Base-by-base conservation (phyloP, 2,888 invertebrate genomes). In the Amphipyra tragopoginis region DNA sequence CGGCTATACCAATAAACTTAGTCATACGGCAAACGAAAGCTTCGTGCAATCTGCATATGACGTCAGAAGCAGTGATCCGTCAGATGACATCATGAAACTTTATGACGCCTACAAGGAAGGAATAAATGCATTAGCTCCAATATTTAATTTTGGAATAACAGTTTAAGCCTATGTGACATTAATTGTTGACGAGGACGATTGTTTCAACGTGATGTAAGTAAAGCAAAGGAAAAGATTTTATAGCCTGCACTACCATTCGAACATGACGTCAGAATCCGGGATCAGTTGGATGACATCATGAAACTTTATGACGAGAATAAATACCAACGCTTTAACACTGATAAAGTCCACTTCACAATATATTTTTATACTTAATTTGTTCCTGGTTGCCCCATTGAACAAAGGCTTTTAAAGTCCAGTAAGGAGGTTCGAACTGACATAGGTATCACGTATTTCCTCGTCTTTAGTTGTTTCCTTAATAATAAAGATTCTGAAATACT, bases 21-120 rank as follows among this genome's bases (percentile, higher is more conserved):
- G 60, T 61, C 60, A 60, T 45, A 55, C 49, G 14, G 51, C 34
- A 55, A 63, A 57, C 29, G 59, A 65, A 65, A 68, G 61, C 65
- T 73, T 39, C 47, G 45, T 58, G 36, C 36, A 33, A 5, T 9
- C 33, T 33, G 33, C 33, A 10, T 8, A 36, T 36, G 36, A 36
- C 48, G 45, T 65, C 64, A 67, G 29, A 39, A n/a, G 29, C 50
- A 39, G 44, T 65, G 65, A 62, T 62, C 61, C 49, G n/a, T 50
- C 15, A 2, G 39, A 36, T 64, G 76, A 72, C 56, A 64, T 72
- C 57, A 73, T 58, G 7, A 43, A 44, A 47, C 26, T 13, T 43
- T 34, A 54, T 52, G 52, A 62, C 51, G 54, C 56, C 42, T 48
- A 58, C 43, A 13, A 68, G 65, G 65, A 68, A 68, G 65, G 26